Base-by-base conservation (phyloP, 2,113 vertebrate species). In the Platycercus adscitus region DNA sequence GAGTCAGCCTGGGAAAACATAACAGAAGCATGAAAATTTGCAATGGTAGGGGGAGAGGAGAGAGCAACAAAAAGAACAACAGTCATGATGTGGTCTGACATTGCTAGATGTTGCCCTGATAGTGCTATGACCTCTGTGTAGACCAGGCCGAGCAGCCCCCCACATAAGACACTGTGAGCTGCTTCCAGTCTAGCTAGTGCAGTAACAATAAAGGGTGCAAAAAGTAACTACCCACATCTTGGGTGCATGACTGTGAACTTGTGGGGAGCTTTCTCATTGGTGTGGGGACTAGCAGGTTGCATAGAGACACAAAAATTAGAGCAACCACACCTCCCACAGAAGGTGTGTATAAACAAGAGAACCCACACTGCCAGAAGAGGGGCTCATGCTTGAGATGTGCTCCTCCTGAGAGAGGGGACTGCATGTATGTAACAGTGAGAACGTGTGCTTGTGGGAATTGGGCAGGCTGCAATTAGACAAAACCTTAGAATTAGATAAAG, bases 401-500 rank as follows among this genome's bases (percentile, higher is more conserved):
- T 16, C 4, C 11, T 49, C 31, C 61, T 23, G 17, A 43, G 12
- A 53, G 5, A 81, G 13, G 7, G 18, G 9, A 56, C 28, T 23
- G 5, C 0, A 0, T 5, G 3, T 3, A 31, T 7, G 20, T 23
- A 60, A 60, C 15, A 39, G 41, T 17, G 20, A 0, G 1, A 82
- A 35, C 1, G 7, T 1, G 31, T 35, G 19, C 47, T 55, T 58
- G 69, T 8, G 7, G 23, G 28, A 94, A 11, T 7, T 12, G 10
- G 5, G 44, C 15, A 83, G 17, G 37, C 17, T 7, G 20, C 25
- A 68, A 50, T 28, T 12, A 49, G 12, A 79, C 13, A 70, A 26
- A 13, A 65, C 39, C 29, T 64, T 55, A 23, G 33, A 90, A 78
- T 43, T 26, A 33, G 33, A 53, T 31, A n/a, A 2, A 80, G 23